These are phyloP conservation scores for Tetragnatha montana DNA, from an alignment of 2,888 invertebrate species.

Conservation along the genomic window DNA sequence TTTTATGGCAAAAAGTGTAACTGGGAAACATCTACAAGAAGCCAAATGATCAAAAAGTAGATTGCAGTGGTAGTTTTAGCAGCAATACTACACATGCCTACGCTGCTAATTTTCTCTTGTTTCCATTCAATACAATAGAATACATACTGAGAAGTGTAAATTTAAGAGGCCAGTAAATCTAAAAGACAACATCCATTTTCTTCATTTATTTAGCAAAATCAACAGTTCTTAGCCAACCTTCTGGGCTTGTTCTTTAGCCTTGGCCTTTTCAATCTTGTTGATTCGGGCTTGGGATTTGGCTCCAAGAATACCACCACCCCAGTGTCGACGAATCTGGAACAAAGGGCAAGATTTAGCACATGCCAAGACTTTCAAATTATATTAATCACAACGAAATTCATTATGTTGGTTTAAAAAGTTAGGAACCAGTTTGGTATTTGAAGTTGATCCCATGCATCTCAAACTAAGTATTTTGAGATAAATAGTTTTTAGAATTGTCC, in stretches of 20 bases:
- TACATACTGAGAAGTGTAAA: not conserved
- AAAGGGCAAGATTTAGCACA: not conserved
- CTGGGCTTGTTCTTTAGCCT: constrained; percentile 95
- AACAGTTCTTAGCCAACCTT: constrained; percentile 79
- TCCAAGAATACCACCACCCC: constrained; percentile 96
- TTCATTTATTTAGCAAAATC: not conserved
- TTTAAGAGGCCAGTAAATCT: not conserved
- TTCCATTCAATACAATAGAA: no score
- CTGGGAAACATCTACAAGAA: no score
- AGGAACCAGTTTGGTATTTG: no score
- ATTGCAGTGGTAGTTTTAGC: no score
- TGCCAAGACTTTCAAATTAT: not conserved
- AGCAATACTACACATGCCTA: no score
- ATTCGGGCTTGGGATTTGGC: constrained; percentile 97
- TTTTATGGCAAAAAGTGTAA: no score
- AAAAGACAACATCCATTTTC: not conserved
- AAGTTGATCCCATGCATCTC: no score
- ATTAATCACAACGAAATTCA: not conserved
- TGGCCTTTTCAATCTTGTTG: constrained; percentile 97
- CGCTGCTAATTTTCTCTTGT: no score
- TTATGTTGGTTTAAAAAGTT: not conserved
- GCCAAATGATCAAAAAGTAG: no score
- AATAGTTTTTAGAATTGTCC: no score
- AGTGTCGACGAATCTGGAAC: constrained; percentile 89
- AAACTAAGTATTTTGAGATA: no score